Base-by-base conservation (phyloP, 92 coral and sea anemone species). In the Epizoanthus rinbou region DNA sequence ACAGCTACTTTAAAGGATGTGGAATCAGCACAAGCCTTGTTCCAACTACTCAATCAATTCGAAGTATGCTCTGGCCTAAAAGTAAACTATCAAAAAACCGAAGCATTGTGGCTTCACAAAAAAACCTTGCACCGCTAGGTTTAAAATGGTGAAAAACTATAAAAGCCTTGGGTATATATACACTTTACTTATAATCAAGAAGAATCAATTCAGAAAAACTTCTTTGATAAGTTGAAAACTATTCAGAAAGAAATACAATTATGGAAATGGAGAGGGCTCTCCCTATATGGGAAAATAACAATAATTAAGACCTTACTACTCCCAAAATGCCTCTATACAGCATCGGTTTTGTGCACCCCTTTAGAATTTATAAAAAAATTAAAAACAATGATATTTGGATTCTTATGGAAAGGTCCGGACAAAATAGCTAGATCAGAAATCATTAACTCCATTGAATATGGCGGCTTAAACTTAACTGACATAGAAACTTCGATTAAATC, bases 401-500 rank as follows among this genome's bases (percentile, higher is more conserved):
- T 28, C 31, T 28, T 28, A 28, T 28, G 31, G 31, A 28, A 28
- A 28, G 31, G 31, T 28, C 31, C 31, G 31, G 31, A 28, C 31
- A 28, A 28, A 28, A 28, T 28, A 28, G 39, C 84, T 64, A 80
- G 84, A 80, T 37, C 53, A 68, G 47, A 72, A 6, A 57, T 56
- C 3, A 81, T 81, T 17, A 81, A 81, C 58, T 47, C 76, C 64
- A 59, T 67, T 13, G 63, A 22, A 23, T 50, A 35, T 8, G 85
- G 85, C 53, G 85, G 67, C 67, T 64, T 81, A 54, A 81, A 81
- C 39, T 21, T 69, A 8, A 69, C 69, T 53, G 86, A 82, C 17
- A 15, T 82, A 53, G 86, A 82, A 69, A 82, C 79, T 5, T 65
- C 60, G 3, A 70, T 82, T 50, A 82, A 83, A 83, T 75, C 86